Base-by-base conservation (phyloP, 2,797 vertebrate species). In the Propithecus deckenii region DNA sequence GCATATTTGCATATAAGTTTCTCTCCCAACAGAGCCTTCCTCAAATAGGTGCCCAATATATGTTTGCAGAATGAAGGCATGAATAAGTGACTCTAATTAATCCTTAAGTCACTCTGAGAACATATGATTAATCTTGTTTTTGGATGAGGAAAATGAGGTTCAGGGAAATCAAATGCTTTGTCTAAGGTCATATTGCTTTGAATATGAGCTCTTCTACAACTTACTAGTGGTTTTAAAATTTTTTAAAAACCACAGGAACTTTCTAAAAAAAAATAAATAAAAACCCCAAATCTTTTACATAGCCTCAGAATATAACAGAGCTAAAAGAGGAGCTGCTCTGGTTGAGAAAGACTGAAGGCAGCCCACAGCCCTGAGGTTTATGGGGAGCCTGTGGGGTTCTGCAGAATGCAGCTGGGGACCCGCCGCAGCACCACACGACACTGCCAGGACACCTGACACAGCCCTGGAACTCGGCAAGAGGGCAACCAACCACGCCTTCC, bases 401-500 rank as follows among this genome's bases (percentile, higher is more conserved):
- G 13, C 32, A 52, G 48, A 65, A 63, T 0, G 52, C 12, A 30
- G 23, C 0, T 32, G 32, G n/a, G 38, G 25, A 57, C 61, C 23
- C 17, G 0, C 7, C 0, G 4, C 10, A 50, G 57, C 3, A 10
- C 23, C 59, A 30, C 7, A 2, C 23, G 23, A 11, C 1, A 35
- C n/a, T 4, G 1, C n/a, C 61, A 32, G 63, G 52, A 69, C 12
- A 23, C 28, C 2, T 2, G 3, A 43, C 9, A 7, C 18, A 25
- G 30, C 20, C 41, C 46, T 23, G 50, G 23, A 35, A 22, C 20
- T 43, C 32, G 0, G 1, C 55, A 9, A 55, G 4, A 76, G 32
- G n/a, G 12, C 1, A 4, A 22, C 38, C 22, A 18, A 14, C 23
- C 13, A 28, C 14, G 13, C 32, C 63, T 25, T 78, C 35, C 12